Evolutionary conservation across 1,140 invertebrate genomes (phyloP).

Genomic region (Brachionus calyciflorus): DNA sequence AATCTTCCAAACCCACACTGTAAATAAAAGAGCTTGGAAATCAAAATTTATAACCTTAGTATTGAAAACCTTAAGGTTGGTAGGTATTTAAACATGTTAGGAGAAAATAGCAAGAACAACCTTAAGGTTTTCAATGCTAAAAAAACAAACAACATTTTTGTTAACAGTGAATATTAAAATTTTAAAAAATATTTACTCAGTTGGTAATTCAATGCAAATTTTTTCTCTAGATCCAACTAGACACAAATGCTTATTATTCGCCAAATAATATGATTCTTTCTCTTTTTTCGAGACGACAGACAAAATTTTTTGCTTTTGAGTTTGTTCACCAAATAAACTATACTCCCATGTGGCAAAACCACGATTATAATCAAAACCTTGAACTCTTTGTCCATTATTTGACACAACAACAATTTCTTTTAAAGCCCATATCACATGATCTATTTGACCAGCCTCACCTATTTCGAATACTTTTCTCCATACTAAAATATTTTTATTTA

Average conservation of each 20-base stretch:
- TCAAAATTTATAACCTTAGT: too few species aligned
- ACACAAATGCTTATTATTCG: not conserved
- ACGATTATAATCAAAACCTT: slow-evolving; percentile 15
- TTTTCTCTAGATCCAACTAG: not conserved
- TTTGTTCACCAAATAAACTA: not conserved
- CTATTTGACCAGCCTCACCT: not conserved
- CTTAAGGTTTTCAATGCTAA: too few species aligned
- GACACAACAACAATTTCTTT: slow-evolving; percentile 27
- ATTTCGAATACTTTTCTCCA: slow-evolving; percentile 47
- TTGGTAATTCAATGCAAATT: slow-evolving; percentile 31
- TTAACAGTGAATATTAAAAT: too few species aligned
- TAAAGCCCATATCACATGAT: not conserved
- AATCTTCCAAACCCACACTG: too few species aligned
- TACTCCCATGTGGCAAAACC: slow-evolving; percentile 41
- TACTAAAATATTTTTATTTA: not conserved
- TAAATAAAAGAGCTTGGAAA: too few species aligned
- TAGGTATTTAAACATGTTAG: too few species aligned
- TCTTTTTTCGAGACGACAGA: not conserved
- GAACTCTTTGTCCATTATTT: slow-evolving; percentile 7
- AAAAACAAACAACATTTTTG: too few species aligned
- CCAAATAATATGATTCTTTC: not conserved
- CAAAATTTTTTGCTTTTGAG: not conserved
- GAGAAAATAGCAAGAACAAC: too few species aligned
- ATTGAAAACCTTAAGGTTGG: too few species aligned
- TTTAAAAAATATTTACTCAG: not conserved